These are phyloP conservation scores for Amphiprion percula DNA, from an alignment of 2,113 vertebrate species.

Conservation along the genomic window DNA sequence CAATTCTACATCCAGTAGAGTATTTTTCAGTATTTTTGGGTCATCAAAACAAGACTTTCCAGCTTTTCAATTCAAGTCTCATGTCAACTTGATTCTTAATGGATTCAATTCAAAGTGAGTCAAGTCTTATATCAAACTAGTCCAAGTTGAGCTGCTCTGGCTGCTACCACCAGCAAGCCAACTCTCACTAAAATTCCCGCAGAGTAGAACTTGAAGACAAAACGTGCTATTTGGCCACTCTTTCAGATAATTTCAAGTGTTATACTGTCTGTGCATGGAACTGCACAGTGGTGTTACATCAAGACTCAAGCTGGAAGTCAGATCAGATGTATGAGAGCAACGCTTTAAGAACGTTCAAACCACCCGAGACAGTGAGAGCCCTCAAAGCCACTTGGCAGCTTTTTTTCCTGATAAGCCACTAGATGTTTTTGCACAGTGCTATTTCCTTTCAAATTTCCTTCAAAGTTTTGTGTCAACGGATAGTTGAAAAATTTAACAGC, in stretches of 20 bases:
- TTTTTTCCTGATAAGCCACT: conserved; percentile 14
- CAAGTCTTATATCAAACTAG: neutral
- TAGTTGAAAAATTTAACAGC: conserved; percentile 53
- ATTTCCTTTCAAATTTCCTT: conserved; percentile 58
- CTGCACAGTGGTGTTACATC: conserved; percentile 10
- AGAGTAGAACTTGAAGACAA: neutral
- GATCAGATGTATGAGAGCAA: conserved; percentile 30
- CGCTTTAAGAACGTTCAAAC: conserved; percentile 29
- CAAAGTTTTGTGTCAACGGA: conserved; percentile 53
- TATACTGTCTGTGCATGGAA: conserved; percentile 5
- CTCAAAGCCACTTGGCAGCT: conserved; percentile 25
- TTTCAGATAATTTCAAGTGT: neutral
- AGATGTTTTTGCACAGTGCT: conserved; percentile 44
- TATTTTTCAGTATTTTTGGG: neutral
- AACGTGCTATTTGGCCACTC: neutral
- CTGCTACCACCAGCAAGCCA: neutral
- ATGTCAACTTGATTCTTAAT: neutral
- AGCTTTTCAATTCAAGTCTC: neutral
- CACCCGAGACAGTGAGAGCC: conserved; percentile 28
- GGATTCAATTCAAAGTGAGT: neutral
- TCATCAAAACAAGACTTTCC: conserved; percentile 2
- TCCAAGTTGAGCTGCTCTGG: neutral
- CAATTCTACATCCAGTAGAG: neutral
- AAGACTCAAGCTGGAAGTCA: conserved; percentile 20
- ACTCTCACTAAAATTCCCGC: neutral